Base-by-base conservation (phyloP, 2,888 invertebrate genomes). In the Endotricha flammealis region DNA sequence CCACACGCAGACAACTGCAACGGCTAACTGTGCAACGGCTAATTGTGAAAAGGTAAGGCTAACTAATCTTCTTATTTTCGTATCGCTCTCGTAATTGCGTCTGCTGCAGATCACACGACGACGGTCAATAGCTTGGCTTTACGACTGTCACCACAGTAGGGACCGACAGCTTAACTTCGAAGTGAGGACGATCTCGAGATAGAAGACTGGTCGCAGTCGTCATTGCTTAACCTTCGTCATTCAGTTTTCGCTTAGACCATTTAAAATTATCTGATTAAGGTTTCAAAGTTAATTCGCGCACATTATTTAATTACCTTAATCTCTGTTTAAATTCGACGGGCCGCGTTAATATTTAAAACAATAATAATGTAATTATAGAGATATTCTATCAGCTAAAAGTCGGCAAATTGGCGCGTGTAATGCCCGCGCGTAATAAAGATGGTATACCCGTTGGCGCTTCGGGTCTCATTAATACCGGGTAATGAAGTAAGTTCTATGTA, bases 1-100 rank as follows among this genome's bases (percentile, higher is more conserved):
- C 66, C 93, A 93, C 70, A 93, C 93, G 39, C 93, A 93, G 74
- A 95, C 95, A 7, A 95, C 95, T 51, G 93, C 95, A 33, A 93
- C 95, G 31, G 91, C 95, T 13, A 91, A 95, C 47, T 88, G 91
- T 69, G 91, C 92, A 43, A 86, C 87, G 78, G 90, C n/a, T n/a
- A 91, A 95, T 47, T 88, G 91, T 69, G 91, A 92, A 43, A 86
- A 87, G 78, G 90, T 90, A 73, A 88, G 80, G 12, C n/a, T n/a
- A n/a, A n/a, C n/a, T n/a, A n/a, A n/a, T n/a, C n/a, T n/a, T n/a
- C n/a, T n/a, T n/a, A n/a, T n/a, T n/a, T n/a, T n/a, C n/a, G n/a
- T n/a, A n/a, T n/a, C n/a, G n/a, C n/a, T n/a, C n/a, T n/a, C n/a
- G n/a, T n/a, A n/a, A n/a, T n/a, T n/a, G n/a, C n/a, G n/a, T n/a